phyloP scores from a whole-genome alignment of 2,888 invertebrate species.

The Zaprionus obscuricornis region DNA sequence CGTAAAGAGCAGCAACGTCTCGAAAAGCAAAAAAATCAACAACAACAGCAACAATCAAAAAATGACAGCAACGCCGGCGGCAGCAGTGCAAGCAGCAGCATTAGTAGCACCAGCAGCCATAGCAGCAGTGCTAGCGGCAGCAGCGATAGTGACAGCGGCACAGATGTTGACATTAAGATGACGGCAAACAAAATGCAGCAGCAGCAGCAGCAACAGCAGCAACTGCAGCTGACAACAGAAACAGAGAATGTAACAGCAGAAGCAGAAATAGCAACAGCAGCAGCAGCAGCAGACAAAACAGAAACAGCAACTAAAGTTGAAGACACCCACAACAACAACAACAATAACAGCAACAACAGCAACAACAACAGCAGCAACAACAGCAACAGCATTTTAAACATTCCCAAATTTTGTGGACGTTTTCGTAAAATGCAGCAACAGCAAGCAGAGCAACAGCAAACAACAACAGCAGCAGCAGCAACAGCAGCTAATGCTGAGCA shows the following conservation, averaged over 20 bases:
- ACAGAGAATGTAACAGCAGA: background rate
- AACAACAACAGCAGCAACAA: slow-evolving; percentile 16
- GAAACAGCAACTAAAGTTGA: slow-evolving; percentile 9
- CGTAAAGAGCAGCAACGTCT: slow-evolving; percentile 36
- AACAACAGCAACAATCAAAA: slow-evolving; percentile 21
- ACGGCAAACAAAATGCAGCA: slow-evolving; percentile 1
- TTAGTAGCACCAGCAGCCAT: slow-evolving; percentile 10
- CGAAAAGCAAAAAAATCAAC: no score
- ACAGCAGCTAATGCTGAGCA: slow-evolving; percentile 28
- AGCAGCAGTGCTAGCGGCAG: slow-evolving; percentile 6
- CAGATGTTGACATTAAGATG: slow-evolving; percentile 32
- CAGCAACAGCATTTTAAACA: slow-evolving; percentile 34
- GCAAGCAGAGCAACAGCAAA: slow-evolving; percentile 16
- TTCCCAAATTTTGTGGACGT: slow-evolving; percentile 63
- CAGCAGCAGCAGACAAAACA: background rate
- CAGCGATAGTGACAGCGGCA: slow-evolving; percentile 51
- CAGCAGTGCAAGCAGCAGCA: slow-evolving; percentile 11
- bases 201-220: slow-evolving; percentile 1
- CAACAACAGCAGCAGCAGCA: slow-evolving; percentile 13
- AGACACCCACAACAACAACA: slow-evolving; percentile 15
- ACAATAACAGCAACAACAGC: slow-evolving; percentile 30
- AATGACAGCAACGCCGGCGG: slow-evolving; percentile 1
- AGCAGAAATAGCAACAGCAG: background rate
- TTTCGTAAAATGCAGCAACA: slow-evolving; percentile 56
- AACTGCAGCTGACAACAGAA: slow-evolving; percentile 10